Percentiles rank a stretch among this genome's conserved stretches.
Conservation (phyloP, 2,113 vertebrate genomes). For the Garra rufa region DNA sequence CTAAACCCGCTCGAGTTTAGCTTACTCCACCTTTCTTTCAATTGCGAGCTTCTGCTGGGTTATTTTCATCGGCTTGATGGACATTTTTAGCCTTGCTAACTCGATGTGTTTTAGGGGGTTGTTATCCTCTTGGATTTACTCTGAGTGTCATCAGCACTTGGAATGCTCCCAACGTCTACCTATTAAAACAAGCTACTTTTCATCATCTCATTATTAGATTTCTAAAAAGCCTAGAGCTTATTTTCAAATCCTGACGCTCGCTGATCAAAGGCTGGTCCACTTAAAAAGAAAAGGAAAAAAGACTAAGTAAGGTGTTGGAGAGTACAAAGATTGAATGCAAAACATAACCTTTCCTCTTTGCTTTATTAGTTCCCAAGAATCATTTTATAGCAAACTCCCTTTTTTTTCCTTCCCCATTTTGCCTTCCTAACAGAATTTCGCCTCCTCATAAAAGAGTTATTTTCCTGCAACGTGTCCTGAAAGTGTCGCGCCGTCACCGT, state of each 20-base stretch:
- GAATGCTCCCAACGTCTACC: conserved; percentile 42
- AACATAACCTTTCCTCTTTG: conserved; percentile 40
- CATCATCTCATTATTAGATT: conserved; percentile 52
- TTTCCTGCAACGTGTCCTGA: not conserved
- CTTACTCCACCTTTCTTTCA: conserved; percentile 13
- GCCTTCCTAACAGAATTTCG: conserved; percentile 10
- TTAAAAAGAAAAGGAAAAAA: conserved; percentile 40
- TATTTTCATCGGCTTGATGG: conserved; percentile 13
- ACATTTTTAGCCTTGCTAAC: conserved; percentile 45
- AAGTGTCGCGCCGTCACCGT: not conserved
- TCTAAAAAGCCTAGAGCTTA: conserved; percentile 48
- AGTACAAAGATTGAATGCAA: conserved; percentile 49
- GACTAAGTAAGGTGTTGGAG: conserved; percentile 29
- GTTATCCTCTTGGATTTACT: conserved; percentile 31
- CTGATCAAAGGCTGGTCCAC: conserved; percentile 55
- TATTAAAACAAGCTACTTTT: conserved; percentile 51
- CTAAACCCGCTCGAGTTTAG: not conserved
- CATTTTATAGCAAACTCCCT: not conserved
- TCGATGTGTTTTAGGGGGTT: conserved; percentile 17
- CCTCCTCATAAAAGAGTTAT: conserved; percentile 24
- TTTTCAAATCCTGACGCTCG: conserved; percentile 49
- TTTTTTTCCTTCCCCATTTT: conserved; percentile 3
- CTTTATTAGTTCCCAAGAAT: conserved; percentile 30
- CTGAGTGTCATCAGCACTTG: conserved; percentile 48
- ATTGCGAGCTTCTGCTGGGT: not conserved